phyloP scores from a whole-genome alignment of 2,113 vertebrate genomes.

The Lycaon pictus region DNA sequence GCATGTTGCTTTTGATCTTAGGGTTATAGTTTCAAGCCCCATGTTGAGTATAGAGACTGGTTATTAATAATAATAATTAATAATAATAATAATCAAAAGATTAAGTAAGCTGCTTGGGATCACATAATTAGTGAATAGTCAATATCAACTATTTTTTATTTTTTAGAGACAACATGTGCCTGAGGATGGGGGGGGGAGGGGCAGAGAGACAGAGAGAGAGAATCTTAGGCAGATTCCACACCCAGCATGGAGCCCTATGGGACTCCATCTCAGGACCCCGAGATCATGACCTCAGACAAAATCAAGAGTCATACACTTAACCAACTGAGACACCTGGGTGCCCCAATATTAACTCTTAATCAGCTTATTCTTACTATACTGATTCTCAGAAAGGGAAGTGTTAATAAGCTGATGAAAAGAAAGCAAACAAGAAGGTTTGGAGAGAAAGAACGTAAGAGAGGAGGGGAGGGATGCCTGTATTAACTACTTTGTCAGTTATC shows the following conservation, averaged over 20 bases:
- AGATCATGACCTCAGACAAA: background rate
- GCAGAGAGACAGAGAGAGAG: background rate
- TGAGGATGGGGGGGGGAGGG: background rate
- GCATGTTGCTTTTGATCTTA: background rate
- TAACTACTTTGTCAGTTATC: background rate
- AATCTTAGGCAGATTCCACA: background rate
- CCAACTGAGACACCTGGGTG: background rate
- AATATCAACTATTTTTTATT: background rate
- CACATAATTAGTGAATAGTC: background rate
- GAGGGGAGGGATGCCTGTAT: background rate
- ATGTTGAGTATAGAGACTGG: background rate
- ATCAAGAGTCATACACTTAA: background rate
- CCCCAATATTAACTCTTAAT: background rate
- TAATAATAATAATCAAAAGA: background rate
- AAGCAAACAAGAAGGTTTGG: background rate
- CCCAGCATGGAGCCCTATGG: background rate
- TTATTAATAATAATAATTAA: background rate
- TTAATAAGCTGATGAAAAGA: background rate
- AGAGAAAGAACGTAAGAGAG: background rate
- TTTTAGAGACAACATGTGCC: background rate
- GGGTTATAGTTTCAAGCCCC: background rate
- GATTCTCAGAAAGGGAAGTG: background rate
- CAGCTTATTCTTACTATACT: background rate
- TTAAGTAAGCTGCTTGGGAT: background rate
- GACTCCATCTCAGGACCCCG: background rate